Evolutionary conservation across 2,888 invertebrate genomes (phyloP).

Genomic region (Lasius platythorax): DNA sequence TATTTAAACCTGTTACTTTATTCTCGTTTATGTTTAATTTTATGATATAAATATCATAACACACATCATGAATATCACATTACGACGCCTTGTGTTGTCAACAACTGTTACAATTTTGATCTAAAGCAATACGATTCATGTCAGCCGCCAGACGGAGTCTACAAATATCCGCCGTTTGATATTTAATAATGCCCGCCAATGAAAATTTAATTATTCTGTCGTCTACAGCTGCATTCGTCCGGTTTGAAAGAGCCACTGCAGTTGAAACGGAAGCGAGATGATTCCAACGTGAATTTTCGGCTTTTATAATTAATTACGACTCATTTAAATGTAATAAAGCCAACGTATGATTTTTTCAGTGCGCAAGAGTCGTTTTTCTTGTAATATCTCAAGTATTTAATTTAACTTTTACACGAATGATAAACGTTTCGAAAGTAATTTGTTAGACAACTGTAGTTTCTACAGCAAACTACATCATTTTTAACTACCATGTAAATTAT

Average conservation of each 20-base stretch:
- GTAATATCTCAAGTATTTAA: neutral
- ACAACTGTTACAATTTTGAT: slow-evolving; percentile 29
- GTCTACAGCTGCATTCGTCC: slow-evolving; percentile 46
- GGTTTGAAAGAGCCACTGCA: slow-evolving; percentile 29
- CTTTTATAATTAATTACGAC: slow-evolving; percentile 33
- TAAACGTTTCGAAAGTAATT: neutral
- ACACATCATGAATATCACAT: slow-evolving; percentile 7
- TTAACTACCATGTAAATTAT: neutral
- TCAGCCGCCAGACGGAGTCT: slow-evolving; percentile 19
- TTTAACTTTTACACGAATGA: neutral
- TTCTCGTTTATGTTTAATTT: neutral
- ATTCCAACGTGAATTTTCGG: slow-evolving; percentile 6
- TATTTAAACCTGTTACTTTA: neutral
- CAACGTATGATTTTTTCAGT: slow-evolving; percentile 6
- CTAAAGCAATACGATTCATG: slow-evolving; percentile 30
- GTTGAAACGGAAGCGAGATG: slow-evolving; percentile 22
- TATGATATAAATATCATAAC: slow-evolving; percentile 12
- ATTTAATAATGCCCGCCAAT: slow-evolving; percentile 42
- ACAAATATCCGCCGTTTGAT: slow-evolving; percentile 37
- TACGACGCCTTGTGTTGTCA: slow-evolving; percentile 10
- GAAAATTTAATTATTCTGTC: slow-evolving; percentile 53
- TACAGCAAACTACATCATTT: neutral
- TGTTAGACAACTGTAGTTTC: neutral
- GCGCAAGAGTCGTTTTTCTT: neutral
- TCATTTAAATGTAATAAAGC: slow-evolving; percentile 27